These are phyloP conservation scores for Ia io DNA, from an alignment of 2,113 vertebrate genomes.

Conservation along the genomic window DNA sequence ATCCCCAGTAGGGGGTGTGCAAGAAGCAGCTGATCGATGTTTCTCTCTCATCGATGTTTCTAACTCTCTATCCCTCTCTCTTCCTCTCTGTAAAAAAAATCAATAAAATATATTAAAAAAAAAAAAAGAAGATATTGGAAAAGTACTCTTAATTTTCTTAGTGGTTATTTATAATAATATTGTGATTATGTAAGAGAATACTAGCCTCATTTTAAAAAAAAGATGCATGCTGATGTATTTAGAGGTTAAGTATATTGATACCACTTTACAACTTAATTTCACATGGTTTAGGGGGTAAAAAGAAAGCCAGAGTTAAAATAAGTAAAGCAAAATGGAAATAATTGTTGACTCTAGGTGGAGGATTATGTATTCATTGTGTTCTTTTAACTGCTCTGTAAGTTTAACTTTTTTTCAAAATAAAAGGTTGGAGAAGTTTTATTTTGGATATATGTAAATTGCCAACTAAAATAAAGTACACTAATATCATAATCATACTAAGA, in stretches of 20 bases:
- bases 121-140: neutral
- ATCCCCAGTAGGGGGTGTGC: too few relatives aligned
- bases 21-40: too few relatives aligned
- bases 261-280: neutral
- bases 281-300: neutral
- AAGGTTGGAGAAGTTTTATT: neutral
- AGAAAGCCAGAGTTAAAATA: neutral
- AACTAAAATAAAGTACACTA: constrained; percentile 5
- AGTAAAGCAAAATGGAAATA: neutral
- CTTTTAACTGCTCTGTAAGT: neutral
- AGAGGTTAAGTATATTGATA: neutral
- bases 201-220: neutral
- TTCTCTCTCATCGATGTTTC: too few relatives aligned
- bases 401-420: neutral
- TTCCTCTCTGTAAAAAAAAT: too few relatives aligned
- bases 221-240: neutral
- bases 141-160: neutral
- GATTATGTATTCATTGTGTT: neutral
- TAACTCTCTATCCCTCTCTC: too few relatives aligned
- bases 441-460: neutral
- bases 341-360: neutral
- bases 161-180: neutral
- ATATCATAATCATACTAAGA: neutral
- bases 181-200: neutral
- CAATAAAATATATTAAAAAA: too few relatives aligned